Conservation (phyloP, 2,888 invertebrate genomes). For the Hirtodrosophila confusa region DNA sequence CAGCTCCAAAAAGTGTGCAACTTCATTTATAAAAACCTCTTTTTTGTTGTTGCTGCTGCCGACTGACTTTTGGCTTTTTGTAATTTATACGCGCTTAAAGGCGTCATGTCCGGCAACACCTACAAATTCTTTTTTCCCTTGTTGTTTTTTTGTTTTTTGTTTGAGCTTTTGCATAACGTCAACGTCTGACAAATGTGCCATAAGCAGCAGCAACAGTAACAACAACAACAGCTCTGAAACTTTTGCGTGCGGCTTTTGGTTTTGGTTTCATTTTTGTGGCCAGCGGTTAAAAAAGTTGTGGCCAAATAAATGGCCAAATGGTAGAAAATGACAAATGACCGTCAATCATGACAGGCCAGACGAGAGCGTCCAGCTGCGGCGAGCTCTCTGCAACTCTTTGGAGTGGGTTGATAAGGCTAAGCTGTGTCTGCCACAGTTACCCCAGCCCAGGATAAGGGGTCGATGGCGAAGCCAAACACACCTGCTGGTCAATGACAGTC, state of each 20-base stretch:
- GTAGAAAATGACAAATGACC: conserved; percentile 83
- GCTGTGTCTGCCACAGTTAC: conserved; percentile 58
- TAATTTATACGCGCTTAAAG: conserved; percentile 77
- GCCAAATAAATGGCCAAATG: conserved; percentile 74
- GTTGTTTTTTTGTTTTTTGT: conserved; percentile 34
- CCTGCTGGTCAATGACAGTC: conserved; percentile 76
- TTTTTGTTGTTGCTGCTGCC: conserved; percentile 23
- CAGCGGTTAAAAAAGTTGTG: conserved; percentile 73
- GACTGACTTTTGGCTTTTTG: conserved; percentile 71
- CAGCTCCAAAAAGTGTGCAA: conserved; percentile 52
- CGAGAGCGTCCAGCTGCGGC: conserved; percentile 55
- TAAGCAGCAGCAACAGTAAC: conserved; percentile 64
- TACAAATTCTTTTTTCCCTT: conserved; percentile 63
- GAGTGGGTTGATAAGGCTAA: conserved; percentile 65
- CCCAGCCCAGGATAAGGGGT: conserved; percentile 5
- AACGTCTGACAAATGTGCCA: conserved; percentile 81
- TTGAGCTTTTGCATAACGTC: conserved; percentile 70
- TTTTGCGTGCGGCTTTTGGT: conserved; percentile 71
- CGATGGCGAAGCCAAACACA: conserved; percentile 48
- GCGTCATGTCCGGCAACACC: conserved; percentile 78
- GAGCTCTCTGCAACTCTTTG: conserved; percentile 25
- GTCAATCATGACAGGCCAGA: conserved; percentile 83
- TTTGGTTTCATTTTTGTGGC: conserved; percentile 61
- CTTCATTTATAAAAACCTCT: conserved; percentile 72
- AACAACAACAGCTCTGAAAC: conserved; percentile 41